Conservation (phyloP, 2,888 invertebrate genomes). For the Drosophila aldrichi region DNA sequence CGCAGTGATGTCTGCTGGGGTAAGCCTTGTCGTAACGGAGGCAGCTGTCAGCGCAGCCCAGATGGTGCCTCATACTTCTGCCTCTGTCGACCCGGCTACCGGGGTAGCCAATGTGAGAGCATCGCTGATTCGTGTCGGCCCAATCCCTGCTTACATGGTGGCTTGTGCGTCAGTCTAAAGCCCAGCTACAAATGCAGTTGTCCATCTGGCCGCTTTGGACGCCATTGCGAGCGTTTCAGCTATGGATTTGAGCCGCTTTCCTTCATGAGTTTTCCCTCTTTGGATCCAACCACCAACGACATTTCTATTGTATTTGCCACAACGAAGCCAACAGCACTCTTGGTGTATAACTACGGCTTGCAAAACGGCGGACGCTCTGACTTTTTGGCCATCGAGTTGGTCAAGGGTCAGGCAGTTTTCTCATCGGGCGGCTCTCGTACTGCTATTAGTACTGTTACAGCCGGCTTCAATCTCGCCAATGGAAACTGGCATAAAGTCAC, state of each 20-base stretch:
- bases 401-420: slow-evolving; percentile 93
- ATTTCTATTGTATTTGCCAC: slow-evolving; percentile 96
- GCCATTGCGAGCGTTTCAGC: slow-evolving; percentile 95
- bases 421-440: slow-evolving; percentile 96
- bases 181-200: slow-evolving; percentile 95
- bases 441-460: slow-evolving; percentile 92
- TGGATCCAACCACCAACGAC: slow-evolving; percentile 95
- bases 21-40: slow-evolving; percentile 95
- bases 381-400: slow-evolving; percentile 95
- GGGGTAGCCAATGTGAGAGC: slow-evolving; percentile 95
- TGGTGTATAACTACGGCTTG: slow-evolving; percentile 96
- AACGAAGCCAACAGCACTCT: slow-evolving; percentile 92
- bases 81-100: slow-evolving; percentile 95
- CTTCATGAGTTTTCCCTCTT: slow-evolving; percentile 93
- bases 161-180: slow-evolving; percentile 94
- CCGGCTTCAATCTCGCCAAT: slow-evolving; percentile 90
- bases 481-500: slow-evolving; percentile 97
- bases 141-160: slow-evolving; percentile 96
- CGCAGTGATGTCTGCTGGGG: slow-evolving; percentile 93
- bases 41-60: slow-evolving; percentile 94
- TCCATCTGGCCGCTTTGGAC: slow-evolving; percentile 94
- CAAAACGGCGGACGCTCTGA: slow-evolving; percentile 95
- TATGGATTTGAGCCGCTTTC: slow-evolving; percentile 96
- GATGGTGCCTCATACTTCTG: slow-evolving; percentile 96
- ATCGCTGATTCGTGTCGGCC: slow-evolving; percentile 95